These are phyloP conservation scores for Siderastrea radians DNA, from an alignment of 92 coral and sea anemone genomes.

Conservation along the genomic window DNA sequence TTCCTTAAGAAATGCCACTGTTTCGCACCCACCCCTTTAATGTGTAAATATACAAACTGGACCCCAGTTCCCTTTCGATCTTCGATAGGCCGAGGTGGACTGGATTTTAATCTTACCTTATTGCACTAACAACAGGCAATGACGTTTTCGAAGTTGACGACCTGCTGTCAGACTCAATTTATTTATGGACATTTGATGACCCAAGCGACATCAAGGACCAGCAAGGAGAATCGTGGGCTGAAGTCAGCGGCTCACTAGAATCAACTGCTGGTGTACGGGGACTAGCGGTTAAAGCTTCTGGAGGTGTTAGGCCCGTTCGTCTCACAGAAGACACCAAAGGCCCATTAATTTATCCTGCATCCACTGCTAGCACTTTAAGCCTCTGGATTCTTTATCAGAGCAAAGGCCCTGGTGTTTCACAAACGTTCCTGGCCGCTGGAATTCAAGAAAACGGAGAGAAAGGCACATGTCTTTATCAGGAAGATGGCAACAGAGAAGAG, in stretches of 20 bases:
- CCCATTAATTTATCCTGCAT: background rate
- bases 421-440: background rate
- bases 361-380: background rate
- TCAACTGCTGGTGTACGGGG: slow-evolving; percentile 1
- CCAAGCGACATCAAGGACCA: slow-evolving; percentile 1
- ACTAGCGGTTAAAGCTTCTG: background rate
- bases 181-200: slow-evolving; percentile 12
- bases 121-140: background rate
- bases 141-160: background rate
- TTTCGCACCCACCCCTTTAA: too few species aligned
- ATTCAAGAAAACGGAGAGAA: background rate
- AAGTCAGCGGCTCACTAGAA: background rate
- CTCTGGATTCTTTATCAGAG: slow-evolving; percentile 13
- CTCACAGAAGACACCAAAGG: background rate
- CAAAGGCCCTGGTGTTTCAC: background rate
- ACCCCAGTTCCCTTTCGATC: background rate
- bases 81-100: background rate
- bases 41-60: too few species aligned
- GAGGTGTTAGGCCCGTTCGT: background rate
- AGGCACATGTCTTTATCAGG: slow-evolving; percentile 3
- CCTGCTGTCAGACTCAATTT: background rate
- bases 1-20: too few species aligned
- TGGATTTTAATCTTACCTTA: background rate
- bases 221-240: background rate
- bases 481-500: slow-evolving; percentile 2